Percentiles rank a stretch among this genome's conserved stretches.
Evolutionary conservation across 2,797 vertebrate species (phyloP).

Genomic region (Catharus ustulatus): DNA sequence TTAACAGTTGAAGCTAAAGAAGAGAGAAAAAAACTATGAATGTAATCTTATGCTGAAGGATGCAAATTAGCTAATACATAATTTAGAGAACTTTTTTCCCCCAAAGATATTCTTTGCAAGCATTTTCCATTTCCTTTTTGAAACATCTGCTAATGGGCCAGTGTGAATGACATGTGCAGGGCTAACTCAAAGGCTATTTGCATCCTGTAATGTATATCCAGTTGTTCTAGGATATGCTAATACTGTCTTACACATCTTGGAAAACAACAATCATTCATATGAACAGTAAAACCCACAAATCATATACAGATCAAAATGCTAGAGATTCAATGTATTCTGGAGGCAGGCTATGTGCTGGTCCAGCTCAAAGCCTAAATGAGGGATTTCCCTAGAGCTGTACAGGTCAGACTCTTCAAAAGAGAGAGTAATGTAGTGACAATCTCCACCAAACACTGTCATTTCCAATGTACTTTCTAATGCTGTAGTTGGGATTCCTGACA

Average conservation of each 20-base stretch:
- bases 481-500: background rate
- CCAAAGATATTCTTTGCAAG: background rate
- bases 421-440: background rate
- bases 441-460: background rate
- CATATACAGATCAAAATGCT: background rate
- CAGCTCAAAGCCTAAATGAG: background rate
- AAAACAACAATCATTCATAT: background rate
- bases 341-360: background rate
- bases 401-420: background rate
- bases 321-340: background rate
- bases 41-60: background rate
- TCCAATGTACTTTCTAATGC: background rate
- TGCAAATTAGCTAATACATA: background rate
- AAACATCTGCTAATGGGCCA: background rate
- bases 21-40: background rate
- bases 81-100: background rate
- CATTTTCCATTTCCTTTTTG: background rate
- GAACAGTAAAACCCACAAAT: background rate
- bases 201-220: background rate
- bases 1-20: slow-evolving; percentile 20
- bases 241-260: background rate
- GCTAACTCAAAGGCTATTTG: background rate
- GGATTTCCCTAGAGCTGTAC: background rate
- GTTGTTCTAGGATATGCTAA: background rate
- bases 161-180: background rate